Conservation (phyloP, 1,140 invertebrate species). For the Sitobion miscanthi region DNA sequence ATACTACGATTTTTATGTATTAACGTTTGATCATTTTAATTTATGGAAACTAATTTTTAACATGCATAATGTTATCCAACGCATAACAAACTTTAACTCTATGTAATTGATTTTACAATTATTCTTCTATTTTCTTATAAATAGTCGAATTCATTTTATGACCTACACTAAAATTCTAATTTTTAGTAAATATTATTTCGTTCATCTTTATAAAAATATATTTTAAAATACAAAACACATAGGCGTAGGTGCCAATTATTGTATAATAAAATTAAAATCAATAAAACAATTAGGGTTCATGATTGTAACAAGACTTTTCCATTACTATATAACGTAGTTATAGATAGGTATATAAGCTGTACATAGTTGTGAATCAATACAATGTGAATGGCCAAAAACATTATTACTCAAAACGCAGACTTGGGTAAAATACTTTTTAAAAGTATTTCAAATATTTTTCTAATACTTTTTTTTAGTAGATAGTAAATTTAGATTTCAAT, state of each 20-base stretch:
- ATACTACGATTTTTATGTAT: not conserved
- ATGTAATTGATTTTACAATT: not conserved
- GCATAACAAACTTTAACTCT: not conserved
- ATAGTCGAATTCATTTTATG: not conserved
- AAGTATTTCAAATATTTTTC: too few species aligned
- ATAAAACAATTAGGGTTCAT: not conserved
- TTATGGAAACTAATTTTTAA: too few species aligned
- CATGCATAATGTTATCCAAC: not conserved
- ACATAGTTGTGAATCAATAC: not conserved
- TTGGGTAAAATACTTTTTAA: too few species aligned
- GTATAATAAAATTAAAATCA: not conserved
- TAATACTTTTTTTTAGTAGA: too few species aligned
- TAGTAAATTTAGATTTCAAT: too few species aligned
- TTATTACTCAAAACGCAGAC: not conserved
- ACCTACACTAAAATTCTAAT: not conserved
- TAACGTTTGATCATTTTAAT: too few species aligned
- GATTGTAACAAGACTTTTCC: constrained; percentile 7
- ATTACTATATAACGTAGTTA: not conserved
- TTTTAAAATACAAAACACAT: not conserved
- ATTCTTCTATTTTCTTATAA: not conserved
- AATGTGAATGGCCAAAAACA: not conserved
- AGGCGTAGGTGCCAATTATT: not conserved
- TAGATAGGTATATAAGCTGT: not conserved
- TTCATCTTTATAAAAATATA: not conserved
- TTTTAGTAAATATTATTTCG: not conserved